Evolutionary conservation across 2,888 invertebrate genomes (phyloP).

Genomic region (Gymnosoma rotundatum): DNA sequence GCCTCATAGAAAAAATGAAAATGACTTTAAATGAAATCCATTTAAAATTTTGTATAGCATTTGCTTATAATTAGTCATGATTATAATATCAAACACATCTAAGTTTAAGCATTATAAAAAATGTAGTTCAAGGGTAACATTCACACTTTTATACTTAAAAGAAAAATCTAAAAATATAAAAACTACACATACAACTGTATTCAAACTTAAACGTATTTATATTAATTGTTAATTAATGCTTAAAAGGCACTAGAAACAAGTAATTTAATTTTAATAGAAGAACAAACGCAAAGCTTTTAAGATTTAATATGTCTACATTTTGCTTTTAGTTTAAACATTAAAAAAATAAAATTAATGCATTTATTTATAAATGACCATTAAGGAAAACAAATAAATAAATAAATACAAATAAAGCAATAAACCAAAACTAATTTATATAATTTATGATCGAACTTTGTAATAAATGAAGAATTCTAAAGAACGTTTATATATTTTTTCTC

Average conservation of each 20-base stretch:
- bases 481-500: too few relatives aligned
- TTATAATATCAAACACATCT: conserved; percentile 24
- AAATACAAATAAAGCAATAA: too few relatives aligned
- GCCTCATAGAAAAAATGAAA: conserved; percentile 11
- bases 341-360: not conserved
- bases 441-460: too few relatives aligned
- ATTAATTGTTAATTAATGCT: conserved; percentile 57
- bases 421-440: too few relatives aligned
- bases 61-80: conserved; percentile 50
- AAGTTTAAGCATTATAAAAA: conserved; percentile 37
- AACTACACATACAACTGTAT: not conserved
- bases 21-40: conserved; percentile 28
- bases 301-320: not conserved
- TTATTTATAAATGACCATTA: too few relatives aligned
- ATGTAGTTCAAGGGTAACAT: conserved; percentile 67
- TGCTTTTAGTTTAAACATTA: not conserved
- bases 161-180: conserved; percentile 15
- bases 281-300: conserved; percentile 35
- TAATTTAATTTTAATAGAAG: conserved; percentile 33
- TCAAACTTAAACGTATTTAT: conserved; percentile 49
- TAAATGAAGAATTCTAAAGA: too few relatives aligned
- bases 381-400: too few relatives aligned
- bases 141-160: conserved; percentile 59
- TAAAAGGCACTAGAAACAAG: conserved; percentile 31
- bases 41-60: not conserved